Base-by-base conservation (phyloP, 2,113 vertebrate species). In the Cephalopterus ornatus region DNA sequence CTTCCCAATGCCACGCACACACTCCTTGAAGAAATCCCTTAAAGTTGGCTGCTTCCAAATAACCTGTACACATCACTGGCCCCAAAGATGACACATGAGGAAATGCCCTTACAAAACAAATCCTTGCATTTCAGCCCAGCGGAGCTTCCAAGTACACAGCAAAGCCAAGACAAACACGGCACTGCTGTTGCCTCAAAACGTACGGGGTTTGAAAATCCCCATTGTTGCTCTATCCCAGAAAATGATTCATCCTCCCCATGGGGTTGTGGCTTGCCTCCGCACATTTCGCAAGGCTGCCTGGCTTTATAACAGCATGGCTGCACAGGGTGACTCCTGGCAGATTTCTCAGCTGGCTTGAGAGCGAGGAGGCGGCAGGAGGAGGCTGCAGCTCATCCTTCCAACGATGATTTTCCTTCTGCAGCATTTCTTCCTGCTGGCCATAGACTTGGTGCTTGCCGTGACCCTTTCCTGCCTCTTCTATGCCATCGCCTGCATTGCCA, bases 391-490 rank as follows among this genome's bases (percentile, higher is more conserved):
- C n/a, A 81, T 72, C 67, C 67, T 86, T 22, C 67, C 12, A 12
- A 79, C 0, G 0, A 97, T 97, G 97, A 84, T 92, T 44, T 73
- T 92, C 65, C 19, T 81, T 49, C 7, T 96, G 41, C 88, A 91
- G 55, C 20, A 66, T 14, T 70, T 95, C 52, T 82, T 95, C 74
- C 81, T 96, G 37, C 33, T 95, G 47, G 83, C 62, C 66, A 47
- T 71, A 49, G 98, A 98, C 92, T 35, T 98, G 21, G 6, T 87
- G 6, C 66, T 98, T 0, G 97, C 97, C 1, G 82, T 75, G 19
- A 83, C 59, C 53, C n/a, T 98, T 32, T 97, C 93, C 65, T 96
- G 85, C 39, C 8, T 95, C 30, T 28, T 98, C 5, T 98, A 97
- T 9, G 61, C 58, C 41, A 70, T 93, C 2, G 12, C 70, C 17